A percentile compares a stretch with the other conserved stretches of the same genome.
Conservation (phyloP, 2,113 vertebrate genomes). For the Antechinus flavipes region DNA sequence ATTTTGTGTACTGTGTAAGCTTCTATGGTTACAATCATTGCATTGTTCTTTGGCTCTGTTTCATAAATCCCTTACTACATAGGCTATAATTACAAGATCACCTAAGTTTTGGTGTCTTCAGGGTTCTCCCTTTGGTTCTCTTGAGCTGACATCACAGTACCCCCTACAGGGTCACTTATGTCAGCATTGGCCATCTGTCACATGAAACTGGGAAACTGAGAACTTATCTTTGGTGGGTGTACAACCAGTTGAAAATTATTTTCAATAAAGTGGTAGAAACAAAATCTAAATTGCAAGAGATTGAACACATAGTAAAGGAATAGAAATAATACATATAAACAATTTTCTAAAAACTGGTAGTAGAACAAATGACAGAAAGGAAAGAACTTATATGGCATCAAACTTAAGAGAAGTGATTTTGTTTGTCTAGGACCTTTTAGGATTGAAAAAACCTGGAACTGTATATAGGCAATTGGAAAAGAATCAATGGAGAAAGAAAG, state of each 20-base stretch:
- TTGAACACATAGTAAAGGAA: background rate
- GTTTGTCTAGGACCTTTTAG: background rate
- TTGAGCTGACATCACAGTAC: slow-evolving; percentile 90
- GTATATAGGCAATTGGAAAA: slow-evolving; percentile 8
- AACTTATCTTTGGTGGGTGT: background rate
- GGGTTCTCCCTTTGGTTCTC: slow-evolving; percentile 88
- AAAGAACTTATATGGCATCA: background rate
- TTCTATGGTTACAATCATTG: slow-evolving; percentile 86
- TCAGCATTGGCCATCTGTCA: slow-evolving; percentile 93
- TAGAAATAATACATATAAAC: background rate
- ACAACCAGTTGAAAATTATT: no score
- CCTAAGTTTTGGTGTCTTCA: slow-evolving; percentile 93
- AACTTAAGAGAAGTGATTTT: background rate
- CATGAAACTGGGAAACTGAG: slow-evolving; percentile 78
- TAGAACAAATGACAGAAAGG: no score
- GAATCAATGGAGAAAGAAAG: background rate
- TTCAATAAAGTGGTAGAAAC: background rate
- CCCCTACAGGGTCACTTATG: slow-evolving; percentile 92
- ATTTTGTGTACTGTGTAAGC: slow-evolving; percentile 86
- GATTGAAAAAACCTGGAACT: background rate
- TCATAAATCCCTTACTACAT: slow-evolving; percentile 90
- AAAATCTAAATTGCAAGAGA: background rate
- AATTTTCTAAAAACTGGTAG: background rate
- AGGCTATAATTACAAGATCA: slow-evolving; percentile 92
- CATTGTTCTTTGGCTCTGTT: slow-evolving; percentile 83